These are phyloP conservation scores for Tiliacea aurago DNA, from an alignment of 2,888 invertebrate genomes.

Conservation along the genomic window DNA sequence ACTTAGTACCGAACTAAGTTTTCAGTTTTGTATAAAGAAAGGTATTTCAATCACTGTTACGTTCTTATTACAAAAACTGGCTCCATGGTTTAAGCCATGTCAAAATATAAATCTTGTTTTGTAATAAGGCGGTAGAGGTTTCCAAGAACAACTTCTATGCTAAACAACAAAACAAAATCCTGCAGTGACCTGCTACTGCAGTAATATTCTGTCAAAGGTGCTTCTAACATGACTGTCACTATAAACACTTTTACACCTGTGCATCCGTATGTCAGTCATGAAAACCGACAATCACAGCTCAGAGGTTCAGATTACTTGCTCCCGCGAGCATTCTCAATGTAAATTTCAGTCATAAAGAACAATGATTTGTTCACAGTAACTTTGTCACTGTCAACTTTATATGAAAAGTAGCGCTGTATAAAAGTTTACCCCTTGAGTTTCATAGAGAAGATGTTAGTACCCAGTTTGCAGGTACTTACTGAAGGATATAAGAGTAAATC, in stretches of 20 bases:
- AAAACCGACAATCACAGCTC: slow-evolving; percentile 72
- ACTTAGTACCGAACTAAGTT: too few species aligned
- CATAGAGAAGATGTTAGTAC: slow-evolving; percentile 32
- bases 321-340: slow-evolving; percentile 70
- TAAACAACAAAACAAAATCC: not conserved
- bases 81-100: too few species aligned
- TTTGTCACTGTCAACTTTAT: slow-evolving; percentile 58
- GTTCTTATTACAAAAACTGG: too few species aligned
- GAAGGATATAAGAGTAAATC: slow-evolving; percentile 20
- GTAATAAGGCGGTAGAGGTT: too few species aligned
- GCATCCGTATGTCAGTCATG: slow-evolving; percentile 20
- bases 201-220: not conserved
- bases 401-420: slow-evolving; percentile 48
- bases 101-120: too few species aligned
- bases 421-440: slow-evolving; percentile 53
- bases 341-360: slow-evolving; percentile 75
- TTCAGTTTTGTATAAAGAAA: too few species aligned
- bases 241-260: slow-evolving; percentile 27
- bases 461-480: slow-evolving; percentile 45
- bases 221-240: not conserved
- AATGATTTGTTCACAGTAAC: slow-evolving; percentile 73
- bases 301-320: slow-evolving; percentile 71
- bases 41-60: too few species aligned
- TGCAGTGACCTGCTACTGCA: not conserved
- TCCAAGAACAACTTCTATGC: not conserved